Conservation (phyloP, 2,113 vertebrate species). For the Sebastes fasciatus region DNA sequence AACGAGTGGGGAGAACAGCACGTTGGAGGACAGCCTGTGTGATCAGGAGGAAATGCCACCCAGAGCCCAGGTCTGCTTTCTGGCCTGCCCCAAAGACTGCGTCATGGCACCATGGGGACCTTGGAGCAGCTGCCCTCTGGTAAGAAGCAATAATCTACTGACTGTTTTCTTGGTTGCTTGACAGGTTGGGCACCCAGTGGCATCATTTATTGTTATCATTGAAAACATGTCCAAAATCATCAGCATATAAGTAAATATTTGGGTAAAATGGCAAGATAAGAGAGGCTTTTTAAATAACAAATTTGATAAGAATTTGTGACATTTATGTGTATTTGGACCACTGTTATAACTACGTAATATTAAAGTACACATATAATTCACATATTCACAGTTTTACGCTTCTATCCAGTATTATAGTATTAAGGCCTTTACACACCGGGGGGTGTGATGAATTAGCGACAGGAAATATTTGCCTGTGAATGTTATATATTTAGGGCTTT, state of each 20-base stretch:
- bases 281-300: not conserved
- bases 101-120: constrained; percentile 91
- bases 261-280: not conserved
- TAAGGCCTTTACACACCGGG: too few species aligned
- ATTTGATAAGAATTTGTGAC: not conserved
- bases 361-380: not conserved
- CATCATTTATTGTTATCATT: not conserved
- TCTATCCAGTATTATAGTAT: not conserved
- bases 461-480: too few species aligned
- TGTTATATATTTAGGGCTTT: too few species aligned
- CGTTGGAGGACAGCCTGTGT: constrained; percentile 86
- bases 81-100: constrained; percentile 92
- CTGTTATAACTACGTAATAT: not conserved
- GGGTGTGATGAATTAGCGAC: too few species aligned
- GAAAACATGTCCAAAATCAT: not conserved
- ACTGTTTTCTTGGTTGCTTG: not conserved
- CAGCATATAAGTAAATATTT: not conserved
- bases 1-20: constrained; percentile 66
- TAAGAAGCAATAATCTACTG: constrained; percentile 66
- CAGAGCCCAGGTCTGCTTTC: constrained; percentile 86
- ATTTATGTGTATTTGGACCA: not conserved
- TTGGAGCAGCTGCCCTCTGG: constrained; percentile 92
- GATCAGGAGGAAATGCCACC: constrained; percentile 86
- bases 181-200: not conserved
- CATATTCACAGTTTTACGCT: not conserved